These are phyloP conservation scores for Clostera curtula DNA, from an alignment of 2,888 invertebrate species.

Conservation along the genomic window DNA sequence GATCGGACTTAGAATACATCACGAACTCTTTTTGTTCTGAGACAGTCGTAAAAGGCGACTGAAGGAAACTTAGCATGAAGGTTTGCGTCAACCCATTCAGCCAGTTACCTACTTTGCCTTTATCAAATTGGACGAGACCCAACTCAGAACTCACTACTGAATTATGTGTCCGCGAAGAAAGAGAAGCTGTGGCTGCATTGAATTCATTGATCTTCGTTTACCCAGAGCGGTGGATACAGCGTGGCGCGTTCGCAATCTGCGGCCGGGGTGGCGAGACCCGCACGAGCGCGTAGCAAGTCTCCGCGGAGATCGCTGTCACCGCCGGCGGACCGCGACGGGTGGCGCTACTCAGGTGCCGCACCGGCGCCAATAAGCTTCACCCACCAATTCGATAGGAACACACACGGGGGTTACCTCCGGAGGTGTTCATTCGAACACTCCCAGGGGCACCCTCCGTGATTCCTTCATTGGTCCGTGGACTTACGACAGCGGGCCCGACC, in stretches of 20 bases:
- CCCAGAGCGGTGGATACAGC: conserved; percentile 58
- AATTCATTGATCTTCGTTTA: background rate
- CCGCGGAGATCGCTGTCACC: conserved; percentile 90
- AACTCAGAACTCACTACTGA: no score
- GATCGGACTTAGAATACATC: no score
- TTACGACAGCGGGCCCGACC: conserved; percentile 45
- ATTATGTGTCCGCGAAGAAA: no score
- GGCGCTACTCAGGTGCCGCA: conserved; percentile 76
- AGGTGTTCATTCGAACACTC: conserved; percentile 4
- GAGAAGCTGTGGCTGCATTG: no score
- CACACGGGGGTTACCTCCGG: conserved; percentile 8
- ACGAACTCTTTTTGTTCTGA: no score
- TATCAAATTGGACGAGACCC: no score
- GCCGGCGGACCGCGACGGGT: conserved; percentile 77
- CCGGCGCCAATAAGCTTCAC: conserved; percentile 36
- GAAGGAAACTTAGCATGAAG: no score
- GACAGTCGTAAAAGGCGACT: no score
- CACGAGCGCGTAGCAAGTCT: conserved; percentile 84
- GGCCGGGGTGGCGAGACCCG: conserved; percentile 76
- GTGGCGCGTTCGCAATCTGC: conserved; percentile 91
- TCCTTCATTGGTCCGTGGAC: conserved; percentile 34
- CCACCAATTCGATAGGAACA: conserved; percentile 25
- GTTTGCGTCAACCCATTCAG: no score
- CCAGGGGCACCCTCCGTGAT: conserved; percentile 9
- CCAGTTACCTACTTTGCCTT: no score